A percentile compares a stretch with the other conserved stretches of the same genome.
phyloP scores from a whole-genome alignment of 2,888 invertebrate species.

The Trisateles emortualis region DNA sequence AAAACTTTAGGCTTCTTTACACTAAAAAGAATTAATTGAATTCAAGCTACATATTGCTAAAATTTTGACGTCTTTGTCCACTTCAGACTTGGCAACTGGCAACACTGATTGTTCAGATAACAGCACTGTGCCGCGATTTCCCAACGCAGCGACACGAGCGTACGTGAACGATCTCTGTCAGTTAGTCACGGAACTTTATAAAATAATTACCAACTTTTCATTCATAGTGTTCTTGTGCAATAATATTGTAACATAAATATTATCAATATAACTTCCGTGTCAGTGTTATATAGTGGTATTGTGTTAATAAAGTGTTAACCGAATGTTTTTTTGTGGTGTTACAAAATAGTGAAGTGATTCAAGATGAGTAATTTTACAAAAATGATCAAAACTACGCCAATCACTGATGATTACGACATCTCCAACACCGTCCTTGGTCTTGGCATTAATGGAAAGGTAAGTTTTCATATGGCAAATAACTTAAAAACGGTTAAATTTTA shows the following conservation, averaged over 20 bases:
- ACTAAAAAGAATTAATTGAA: no score
- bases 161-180: slow-evolving; percentile 18
- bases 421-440: slow-evolving; percentile 97
- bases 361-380: slow-evolving; percentile 77
- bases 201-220: slow-evolving; percentile 20
- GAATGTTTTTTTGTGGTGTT: slow-evolving; percentile 48
- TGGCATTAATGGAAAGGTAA: slow-evolving; percentile 98
- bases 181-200: slow-evolving; percentile 14
- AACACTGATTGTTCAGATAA: slow-evolving; percentile 7
- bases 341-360: slow-evolving; percentile 49
- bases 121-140: slow-evolving; percentile 33
- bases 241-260: slow-evolving; percentile 16
- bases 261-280: slow-evolving; percentile 1
- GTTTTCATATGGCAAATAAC: slow-evolving; percentile 39
- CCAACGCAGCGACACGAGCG: slow-evolving; percentile 35
- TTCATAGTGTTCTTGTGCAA: slow-evolving; percentile 21
- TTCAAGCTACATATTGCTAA: no score
- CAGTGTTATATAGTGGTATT: slow-evolving; percentile 40
- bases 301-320: slow-evolving; percentile 46
- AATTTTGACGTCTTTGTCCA: no score
- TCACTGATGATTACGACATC: slow-evolving; percentile 96
- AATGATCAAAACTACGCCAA: slow-evolving; percentile 92
- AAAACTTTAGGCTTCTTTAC: no score
- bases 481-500: slow-evolving; percentile 18
- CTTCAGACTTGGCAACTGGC: no score